These are phyloP conservation scores for Prunella strophiata DNA, from an alignment of 2,797 vertebrate species.

Conservation along the genomic window DNA sequence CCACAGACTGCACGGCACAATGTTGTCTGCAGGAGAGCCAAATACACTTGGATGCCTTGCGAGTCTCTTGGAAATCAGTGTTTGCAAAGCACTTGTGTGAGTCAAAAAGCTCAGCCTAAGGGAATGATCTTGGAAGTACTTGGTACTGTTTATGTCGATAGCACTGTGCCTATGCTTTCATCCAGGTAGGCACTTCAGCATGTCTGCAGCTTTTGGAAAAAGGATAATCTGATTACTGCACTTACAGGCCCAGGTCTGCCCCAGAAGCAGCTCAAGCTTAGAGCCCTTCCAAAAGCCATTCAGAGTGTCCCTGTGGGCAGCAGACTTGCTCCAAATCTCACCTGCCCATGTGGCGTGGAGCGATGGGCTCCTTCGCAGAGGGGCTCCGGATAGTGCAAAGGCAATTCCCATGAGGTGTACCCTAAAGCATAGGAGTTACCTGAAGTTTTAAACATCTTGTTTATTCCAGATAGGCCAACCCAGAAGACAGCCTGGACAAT, in stretches of 20 bases:
- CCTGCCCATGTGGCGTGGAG: background rate
- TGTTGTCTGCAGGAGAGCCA: background rate
- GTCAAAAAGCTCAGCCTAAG: background rate
- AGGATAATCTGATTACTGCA: background rate
- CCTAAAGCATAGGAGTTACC: background rate
- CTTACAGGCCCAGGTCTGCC: background rate
- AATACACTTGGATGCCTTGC: background rate
- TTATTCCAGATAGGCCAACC: background rate
- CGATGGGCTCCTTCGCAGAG: rapidly evolving
- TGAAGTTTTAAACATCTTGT: background rate
- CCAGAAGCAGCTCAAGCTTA: background rate
- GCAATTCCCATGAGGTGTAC: background rate
- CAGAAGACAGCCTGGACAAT: background rate
- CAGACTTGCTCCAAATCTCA: background rate
- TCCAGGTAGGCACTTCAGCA: background rate
- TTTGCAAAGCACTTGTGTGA: slow-evolving; percentile 1
- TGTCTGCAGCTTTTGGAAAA: background rate
- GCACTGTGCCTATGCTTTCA: background rate
- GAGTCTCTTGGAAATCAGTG: background rate
- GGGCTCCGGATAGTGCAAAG: background rate
- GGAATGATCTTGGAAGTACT: background rate
- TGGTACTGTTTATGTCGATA: background rate
- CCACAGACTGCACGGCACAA: background rate
- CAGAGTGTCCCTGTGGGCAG: background rate
- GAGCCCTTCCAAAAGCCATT: background rate